Percentiles rank a stretch among this genome's conserved stretches.
These are phyloP conservation scores for Erethizon dorsatum DNA, from an alignment of 2,797 vertebrate genomes.

Conservation along the genomic window DNA sequence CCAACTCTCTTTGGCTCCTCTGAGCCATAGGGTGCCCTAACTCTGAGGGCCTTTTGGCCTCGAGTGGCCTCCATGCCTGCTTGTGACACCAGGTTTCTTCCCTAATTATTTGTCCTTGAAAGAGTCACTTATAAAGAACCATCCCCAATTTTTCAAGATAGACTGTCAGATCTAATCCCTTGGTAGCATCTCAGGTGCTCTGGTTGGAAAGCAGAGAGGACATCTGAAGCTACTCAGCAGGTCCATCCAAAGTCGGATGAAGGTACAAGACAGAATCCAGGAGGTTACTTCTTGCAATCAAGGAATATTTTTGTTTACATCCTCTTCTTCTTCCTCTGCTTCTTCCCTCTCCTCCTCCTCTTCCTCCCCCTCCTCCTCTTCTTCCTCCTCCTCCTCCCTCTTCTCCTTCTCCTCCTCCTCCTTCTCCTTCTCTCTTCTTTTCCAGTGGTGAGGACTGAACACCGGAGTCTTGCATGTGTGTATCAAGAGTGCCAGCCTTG, in stretches of 20 bases:
- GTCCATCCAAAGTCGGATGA: conserved; percentile 33
- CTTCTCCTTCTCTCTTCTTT: no score
- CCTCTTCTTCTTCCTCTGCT: no score
- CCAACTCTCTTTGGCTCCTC: background rate
- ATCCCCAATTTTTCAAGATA: background rate
- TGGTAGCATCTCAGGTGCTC: background rate
- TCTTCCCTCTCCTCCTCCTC: no score
- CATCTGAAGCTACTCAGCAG: background rate
- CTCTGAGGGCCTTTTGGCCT: background rate
- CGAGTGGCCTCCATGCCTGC: background rate
- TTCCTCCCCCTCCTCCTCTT: no score
- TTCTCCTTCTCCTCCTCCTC: no score
- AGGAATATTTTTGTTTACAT: no score
- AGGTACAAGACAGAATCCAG: conserved; percentile 9
- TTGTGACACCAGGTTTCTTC: background rate
- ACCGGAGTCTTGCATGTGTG: background rate
- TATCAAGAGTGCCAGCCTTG: background rate
- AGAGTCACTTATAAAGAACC: background rate
- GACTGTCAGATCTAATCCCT: background rate
- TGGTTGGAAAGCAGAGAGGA: background rate
- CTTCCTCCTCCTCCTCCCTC: no score
- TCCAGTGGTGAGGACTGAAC: background rate
- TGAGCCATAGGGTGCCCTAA: background rate
- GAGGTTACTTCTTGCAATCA: background rate
- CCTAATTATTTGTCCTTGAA: background rate